Evolutionary conservation across 2,797 vertebrate species (phyloP).

Genomic region (Gadopsis marmoratus): DNA sequence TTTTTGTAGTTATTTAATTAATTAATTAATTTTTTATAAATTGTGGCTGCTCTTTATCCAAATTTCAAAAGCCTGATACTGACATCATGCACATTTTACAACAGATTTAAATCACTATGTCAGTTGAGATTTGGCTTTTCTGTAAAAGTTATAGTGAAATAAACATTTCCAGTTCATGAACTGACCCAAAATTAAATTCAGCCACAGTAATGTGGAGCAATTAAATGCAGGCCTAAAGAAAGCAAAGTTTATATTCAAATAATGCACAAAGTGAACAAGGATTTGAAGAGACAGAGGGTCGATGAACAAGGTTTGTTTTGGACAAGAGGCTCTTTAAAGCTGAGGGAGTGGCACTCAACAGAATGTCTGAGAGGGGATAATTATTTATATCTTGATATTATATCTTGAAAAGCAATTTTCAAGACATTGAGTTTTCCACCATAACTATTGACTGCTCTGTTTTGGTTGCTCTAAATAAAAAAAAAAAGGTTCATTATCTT

Average conservation of each 20-base stretch:
- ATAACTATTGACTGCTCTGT: slow-evolving; percentile 69
- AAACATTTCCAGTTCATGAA: background rate
- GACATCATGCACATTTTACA: background rate
- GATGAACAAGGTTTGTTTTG: slow-evolving; percentile 45
- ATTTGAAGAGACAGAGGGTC: slow-evolving; percentile 6
- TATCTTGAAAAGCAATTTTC: slow-evolving; percentile 62
- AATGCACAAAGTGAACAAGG: background rate
- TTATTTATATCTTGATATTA: no score
- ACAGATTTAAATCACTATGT: background rate
- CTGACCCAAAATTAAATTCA: background rate
- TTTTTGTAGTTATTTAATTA: no score
- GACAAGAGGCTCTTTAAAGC: slow-evolving; percentile 38
- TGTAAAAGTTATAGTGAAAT: background rate
- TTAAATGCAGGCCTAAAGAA: background rate
- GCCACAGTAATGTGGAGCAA: background rate
- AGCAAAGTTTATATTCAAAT: background rate
- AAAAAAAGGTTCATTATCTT: slow-evolving; percentile 76
- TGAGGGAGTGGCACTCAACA: slow-evolving; percentile 29
- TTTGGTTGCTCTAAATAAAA: slow-evolving; percentile 80
- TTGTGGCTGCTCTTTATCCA: background rate
- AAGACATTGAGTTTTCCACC: slow-evolving; percentile 57
- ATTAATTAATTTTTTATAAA: background rate
- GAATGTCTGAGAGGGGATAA: slow-evolving; percentile 54
- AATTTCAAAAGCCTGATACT: background rate
- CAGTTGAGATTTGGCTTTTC: background rate